Evolutionary conservation across 2,888 invertebrate species (phyloP).

Genomic region (Herminia tarsipennalis): DNA sequence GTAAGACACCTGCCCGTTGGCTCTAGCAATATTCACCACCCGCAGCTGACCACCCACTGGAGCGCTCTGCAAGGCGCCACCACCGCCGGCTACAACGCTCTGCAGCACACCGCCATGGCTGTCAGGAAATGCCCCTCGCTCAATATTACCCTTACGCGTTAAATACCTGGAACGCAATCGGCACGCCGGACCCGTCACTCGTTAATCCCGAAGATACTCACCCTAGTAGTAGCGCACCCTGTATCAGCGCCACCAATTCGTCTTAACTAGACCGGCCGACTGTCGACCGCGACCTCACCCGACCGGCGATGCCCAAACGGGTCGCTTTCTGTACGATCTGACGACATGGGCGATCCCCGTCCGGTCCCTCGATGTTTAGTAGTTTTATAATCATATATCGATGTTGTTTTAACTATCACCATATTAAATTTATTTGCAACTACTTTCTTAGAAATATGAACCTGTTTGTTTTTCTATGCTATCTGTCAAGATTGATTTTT

Average conservation of each 20-base stretch:
- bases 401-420: conserved; percentile 60
- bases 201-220: conserved; percentile 6
- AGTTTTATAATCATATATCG: conserved; percentile 56
- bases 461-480: conserved; percentile 49
- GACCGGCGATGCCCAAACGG: not conserved
- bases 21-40: conserved; percentile 85
- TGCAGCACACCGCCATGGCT: conserved; percentile 82
- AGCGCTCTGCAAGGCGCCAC: conserved; percentile 80
- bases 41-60: conserved; percentile 74
- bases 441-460: conserved; percentile 45
- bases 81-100: conserved; percentile 82
- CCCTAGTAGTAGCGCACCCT: not conserved
- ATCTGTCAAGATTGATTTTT: conserved; percentile 41
- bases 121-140: conserved; percentile 92
- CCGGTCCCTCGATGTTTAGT: conserved; percentile 63
- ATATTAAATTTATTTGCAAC: conserved; percentile 62
- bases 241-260: conserved; percentile 2
- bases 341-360: conserved; percentile 54
- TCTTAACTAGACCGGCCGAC: not conserved
- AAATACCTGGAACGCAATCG: conserved; percentile 34
- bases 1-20: conserved; percentile 92
- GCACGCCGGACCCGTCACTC: conserved; percentile 1
- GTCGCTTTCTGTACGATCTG: conserved; percentile 23
- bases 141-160: conserved; percentile 89
- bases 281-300: not conserved